These are phyloP conservation scores for Phorcus lineatus DNA, from an alignment of 2,888 invertebrate genomes.

Conservation along the genomic window DNA sequence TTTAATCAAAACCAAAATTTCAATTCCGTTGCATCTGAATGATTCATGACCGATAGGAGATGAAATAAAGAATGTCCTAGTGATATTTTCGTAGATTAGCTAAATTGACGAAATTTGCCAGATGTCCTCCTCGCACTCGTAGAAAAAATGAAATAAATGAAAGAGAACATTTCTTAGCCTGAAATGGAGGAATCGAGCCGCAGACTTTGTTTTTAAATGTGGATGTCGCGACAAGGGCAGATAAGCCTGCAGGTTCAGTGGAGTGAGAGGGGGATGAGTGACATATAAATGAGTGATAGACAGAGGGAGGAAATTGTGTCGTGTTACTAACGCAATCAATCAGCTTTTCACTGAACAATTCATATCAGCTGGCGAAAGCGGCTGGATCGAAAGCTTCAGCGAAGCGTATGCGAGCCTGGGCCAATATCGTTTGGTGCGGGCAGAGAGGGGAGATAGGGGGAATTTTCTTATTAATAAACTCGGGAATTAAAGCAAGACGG, in stretches of 20 bases:
- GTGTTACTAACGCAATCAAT: constrained; percentile 15
- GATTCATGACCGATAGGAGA: no score
- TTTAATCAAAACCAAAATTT: no score
- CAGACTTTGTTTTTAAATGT: background rate
- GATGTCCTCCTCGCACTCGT: no score
- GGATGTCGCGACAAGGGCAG: background rate
- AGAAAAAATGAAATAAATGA: no score
- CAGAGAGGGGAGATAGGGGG: background rate
- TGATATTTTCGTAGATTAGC: no score
- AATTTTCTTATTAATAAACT: constrained; percentile 15
- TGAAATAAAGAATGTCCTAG: no score
- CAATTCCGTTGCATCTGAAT: no score
- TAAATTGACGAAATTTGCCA: no score
- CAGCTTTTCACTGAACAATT: constrained; percentile 5
- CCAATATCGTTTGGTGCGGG: constrained; percentile 7
- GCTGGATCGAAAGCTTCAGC: constrained; percentile 1
- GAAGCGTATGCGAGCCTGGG: background rate
- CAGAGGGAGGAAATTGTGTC: constrained; percentile 10
- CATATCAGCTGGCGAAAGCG: constrained; percentile 11
- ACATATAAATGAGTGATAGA: background rate
- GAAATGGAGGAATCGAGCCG: background rate
- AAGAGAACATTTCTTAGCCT: no score
- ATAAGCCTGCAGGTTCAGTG: background rate
- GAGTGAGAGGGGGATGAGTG: constrained; percentile 1
- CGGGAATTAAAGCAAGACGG: constrained; percentile 4